Percentiles rank a stretch among this genome's conserved stretches.
These are phyloP conservation scores for Babyrousa celebensis DNA, from an alignment of 2,797 vertebrate genomes.

Conservation along the genomic window DNA sequence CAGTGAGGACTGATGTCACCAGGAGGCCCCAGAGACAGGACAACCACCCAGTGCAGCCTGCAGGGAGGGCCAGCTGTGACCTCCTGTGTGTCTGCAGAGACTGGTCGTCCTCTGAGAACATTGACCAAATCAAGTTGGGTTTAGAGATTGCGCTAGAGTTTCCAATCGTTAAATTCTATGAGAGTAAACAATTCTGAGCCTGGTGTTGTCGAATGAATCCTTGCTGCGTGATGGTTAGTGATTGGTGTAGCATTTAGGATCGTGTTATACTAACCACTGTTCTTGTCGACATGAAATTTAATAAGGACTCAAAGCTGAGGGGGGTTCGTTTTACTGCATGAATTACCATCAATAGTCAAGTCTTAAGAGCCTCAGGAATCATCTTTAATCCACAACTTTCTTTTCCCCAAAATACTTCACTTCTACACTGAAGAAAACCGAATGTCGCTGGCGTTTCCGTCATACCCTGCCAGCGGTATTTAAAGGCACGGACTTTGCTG, in stretches of 20 bases:
- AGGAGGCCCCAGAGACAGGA: rapidly evolving
- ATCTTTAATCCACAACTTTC: background rate
- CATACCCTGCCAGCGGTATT: background rate
- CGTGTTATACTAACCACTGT: too few relatives aligned
- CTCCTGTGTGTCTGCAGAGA: rapidly evolving
- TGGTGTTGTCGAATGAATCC: background rate
- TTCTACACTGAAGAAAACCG: background rate
- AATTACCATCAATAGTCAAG: background rate
- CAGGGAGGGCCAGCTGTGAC: rapidly evolving
- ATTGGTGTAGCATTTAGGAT: background rate
- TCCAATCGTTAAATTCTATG: background rate
- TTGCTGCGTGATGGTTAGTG: background rate
- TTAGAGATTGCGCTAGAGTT: background rate
- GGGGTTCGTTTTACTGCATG: background rate
- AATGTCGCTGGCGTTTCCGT: background rate
- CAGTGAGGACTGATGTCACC: rapidly evolving
- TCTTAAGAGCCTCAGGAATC: background rate
- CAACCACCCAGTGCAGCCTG: rapidly evolving
- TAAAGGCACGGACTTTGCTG: background rate
- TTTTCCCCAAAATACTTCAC: background rate
- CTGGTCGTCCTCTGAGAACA: rapidly evolving
- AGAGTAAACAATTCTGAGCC: background rate
- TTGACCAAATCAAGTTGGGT: background rate
- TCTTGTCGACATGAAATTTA: background rate
- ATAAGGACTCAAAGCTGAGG: background rate